Base-by-base conservation (phyloP, 2,888 invertebrate genomes). In the Hirtodrosophila confusa region DNA sequence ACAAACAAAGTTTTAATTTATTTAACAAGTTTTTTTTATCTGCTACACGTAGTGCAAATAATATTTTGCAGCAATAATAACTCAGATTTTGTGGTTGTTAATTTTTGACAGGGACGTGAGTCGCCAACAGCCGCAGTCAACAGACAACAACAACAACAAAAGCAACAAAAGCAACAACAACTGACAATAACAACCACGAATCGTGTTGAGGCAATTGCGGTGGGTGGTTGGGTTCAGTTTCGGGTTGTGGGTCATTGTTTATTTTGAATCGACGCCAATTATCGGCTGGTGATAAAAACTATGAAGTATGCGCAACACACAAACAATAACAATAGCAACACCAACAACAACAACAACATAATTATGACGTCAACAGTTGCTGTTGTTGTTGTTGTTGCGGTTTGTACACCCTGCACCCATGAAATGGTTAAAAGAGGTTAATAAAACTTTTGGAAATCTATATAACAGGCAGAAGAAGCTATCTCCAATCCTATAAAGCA, bases 71-170 rank as follows among this genome's bases (percentile, higher is more conserved):
- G 33, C 49, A 73, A 83, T 80, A 86, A 80, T 80, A 83, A 86
- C 77, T 86, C 84, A 80, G 86, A 73, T 79, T 83, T 79, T 73
- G 83, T 76, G 83, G 80, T 68, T 86, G 83, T 80, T 86, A 64
- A 78, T 75, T 86, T 79, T 86, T 76, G 80, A 86, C 86, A 77
- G 86, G 57, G 56, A 63, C 64, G 77, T 73, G 77, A 77, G 71
- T 69, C 60, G 60, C 74, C 80, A 79, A 75, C 84, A 61, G 86
- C 68, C 77, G 66, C 80, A 78, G 71, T 73, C 71, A 75, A 71
- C 85, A 80, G 43, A 55, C 68, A 67, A 48, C 68, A 69, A 7
- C 53, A 48, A 37, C 45, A 69, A 45, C 35, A 50, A 36, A 40
- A 66, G 31, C 43, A 50, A 35, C 36, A 49, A 24, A 12, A 53